A percentile compares a stretch with the other conserved stretches of the same genome.
These are phyloP conservation scores for Nomada fucata DNA, from an alignment of 2,888 invertebrate species.

Conservation along the genomic window DNA sequence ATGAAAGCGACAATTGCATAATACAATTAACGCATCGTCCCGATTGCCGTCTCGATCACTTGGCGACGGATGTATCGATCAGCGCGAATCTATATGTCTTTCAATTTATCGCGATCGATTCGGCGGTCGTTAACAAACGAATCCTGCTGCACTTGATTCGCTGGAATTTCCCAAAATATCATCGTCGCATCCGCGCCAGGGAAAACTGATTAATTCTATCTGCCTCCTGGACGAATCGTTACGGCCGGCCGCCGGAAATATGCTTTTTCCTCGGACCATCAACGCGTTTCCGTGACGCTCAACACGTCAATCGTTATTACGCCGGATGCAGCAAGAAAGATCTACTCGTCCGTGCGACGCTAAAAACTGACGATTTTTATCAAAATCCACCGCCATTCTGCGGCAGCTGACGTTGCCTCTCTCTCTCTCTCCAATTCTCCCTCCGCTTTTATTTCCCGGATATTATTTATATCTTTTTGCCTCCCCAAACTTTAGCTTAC, in stretches of 20 bases:
- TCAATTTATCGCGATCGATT: conserved; percentile 28
- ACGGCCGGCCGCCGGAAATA: conserved; percentile 18
- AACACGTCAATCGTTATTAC: conserved; percentile 37
- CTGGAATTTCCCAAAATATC: conserved; percentile 46
- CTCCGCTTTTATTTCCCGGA: background rate
- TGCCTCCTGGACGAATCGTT: conserved; percentile 19
- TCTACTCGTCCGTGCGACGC: background rate
- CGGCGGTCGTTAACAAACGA: conserved; percentile 40
- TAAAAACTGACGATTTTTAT: conserved; percentile 31
- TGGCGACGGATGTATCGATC: conserved; percentile 12
- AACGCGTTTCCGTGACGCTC: conserved; percentile 39
- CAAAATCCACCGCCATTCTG: conserved; percentile 3
- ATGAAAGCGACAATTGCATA: no score
- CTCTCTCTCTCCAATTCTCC: background rate
- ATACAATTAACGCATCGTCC: conserved; percentile 1
- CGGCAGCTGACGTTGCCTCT: background rate
- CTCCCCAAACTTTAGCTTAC: no score
- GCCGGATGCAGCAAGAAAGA: conserved; percentile 6
- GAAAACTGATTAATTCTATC: conserved; percentile 51
- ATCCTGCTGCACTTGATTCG: conserved; percentile 27
- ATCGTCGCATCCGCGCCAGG: conserved; percentile 9
- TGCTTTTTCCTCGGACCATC: conserved; percentile 23
- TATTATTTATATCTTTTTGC: background rate
- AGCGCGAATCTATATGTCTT: conserved; percentile 39
- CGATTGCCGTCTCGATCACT: conserved; percentile 41